Evolutionary conservation across 2,888 invertebrate species (phyloP), one percentile per base, ranked within the genome.

Genomic region (Teinopalpus imperialis): DNA sequence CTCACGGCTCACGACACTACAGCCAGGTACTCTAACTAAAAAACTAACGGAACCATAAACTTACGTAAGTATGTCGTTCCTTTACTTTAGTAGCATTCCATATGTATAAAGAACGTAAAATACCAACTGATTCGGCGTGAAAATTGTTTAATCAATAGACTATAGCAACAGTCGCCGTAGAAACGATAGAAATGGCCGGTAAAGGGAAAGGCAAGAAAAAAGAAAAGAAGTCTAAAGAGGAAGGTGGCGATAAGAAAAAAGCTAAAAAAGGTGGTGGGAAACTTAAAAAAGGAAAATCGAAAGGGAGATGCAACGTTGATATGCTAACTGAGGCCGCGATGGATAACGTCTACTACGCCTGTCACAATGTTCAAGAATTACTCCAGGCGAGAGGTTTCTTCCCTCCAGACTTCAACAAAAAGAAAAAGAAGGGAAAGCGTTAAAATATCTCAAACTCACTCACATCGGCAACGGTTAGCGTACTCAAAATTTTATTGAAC

Each of bases 331-430:
- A 96, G 59, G 93, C 94, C 1, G 97, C 97, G 0, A 97, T 98
- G 96, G 94, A 96, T 55, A 98, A 98, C 67, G 96, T 97, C 0
- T 97, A 98, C 73, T 96, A 95, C 66, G 96, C 95, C 0, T 97
- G 97, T 58, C 98, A 98, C 69, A 97, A 97, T 70, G 94, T 97
- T 0, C 97, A 97, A 78, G 97, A 97, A 67, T 90, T 97, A 5
- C 81, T 98, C 7, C 93, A 93, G 60, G 94, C 94, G 24, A 90
- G 97, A 54, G 98, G 98, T 0, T 98, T 97, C 74, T 94, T 94
- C 18, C 97, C 97, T 92, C 95, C 96, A 0, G 96, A 95, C 53
- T 94, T 93, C 3, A 94, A 94, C 59, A 96, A 95, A 80, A 96
- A 96, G 75, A 97, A 96, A 77, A 95, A 95, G 74, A 95, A 95